Evolutionary conservation across 2,113 vertebrate species (phyloP).

Genomic region (Hippolais icterina): DNA sequence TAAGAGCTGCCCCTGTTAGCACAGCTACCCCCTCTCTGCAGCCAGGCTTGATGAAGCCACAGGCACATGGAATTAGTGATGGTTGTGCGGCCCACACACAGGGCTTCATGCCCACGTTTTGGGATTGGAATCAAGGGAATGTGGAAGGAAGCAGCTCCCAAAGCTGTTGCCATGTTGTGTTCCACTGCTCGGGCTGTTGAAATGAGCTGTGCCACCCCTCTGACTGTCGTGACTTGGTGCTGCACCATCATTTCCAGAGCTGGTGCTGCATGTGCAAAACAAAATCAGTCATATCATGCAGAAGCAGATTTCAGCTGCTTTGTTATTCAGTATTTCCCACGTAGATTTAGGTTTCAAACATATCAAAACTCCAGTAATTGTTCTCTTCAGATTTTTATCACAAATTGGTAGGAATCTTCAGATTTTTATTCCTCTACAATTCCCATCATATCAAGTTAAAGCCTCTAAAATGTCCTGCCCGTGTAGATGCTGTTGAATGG

Average conservation of each 20-base stretch:
- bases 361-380: not conserved
- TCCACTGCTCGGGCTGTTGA: accelerated
- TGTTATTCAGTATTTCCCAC: not conserved
- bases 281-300: not conserved
- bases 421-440: not conserved
- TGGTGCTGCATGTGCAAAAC: not conserved
- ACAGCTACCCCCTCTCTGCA: not conserved
- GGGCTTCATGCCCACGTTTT: not conserved
- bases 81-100: accelerated
- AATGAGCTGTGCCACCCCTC: not conserved
- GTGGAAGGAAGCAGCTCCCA: not conserved
- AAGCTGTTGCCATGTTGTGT: not conserved
- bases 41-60: not conserved
- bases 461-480: not conserved
- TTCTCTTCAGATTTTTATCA: not conserved
- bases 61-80: not conserved
- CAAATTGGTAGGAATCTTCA: not conserved
- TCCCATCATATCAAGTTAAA: not conserved
- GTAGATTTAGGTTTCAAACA: not conserved
- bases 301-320: not conserved
- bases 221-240: not conserved
- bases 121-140: not conserved
- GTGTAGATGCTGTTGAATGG: not conserved
- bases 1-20: not conserved
- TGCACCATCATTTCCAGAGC: not conserved